Conservation (phyloP, 2,888 invertebrate genomes). For the Drosophila mulleri region DNA sequence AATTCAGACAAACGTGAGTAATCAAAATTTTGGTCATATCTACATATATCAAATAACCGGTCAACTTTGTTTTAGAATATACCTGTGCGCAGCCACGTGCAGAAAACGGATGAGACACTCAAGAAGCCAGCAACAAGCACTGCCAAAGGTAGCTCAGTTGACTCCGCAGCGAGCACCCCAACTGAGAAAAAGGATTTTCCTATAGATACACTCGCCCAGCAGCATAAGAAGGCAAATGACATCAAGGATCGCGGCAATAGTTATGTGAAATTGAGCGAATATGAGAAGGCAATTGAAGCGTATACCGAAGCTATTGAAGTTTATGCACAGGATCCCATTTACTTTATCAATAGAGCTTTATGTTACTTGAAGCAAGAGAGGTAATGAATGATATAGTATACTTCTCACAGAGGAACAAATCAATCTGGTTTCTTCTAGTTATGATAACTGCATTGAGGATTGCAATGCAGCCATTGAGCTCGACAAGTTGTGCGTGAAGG, state of each 20-base stretch:
- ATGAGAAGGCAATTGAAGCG: constrained; percentile 93
- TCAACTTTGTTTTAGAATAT: constrained; percentile 23
- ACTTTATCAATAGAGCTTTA: constrained; percentile 94
- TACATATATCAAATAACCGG: not conserved
- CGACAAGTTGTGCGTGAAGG: constrained; percentile 93
- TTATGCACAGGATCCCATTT: constrained; percentile 91
- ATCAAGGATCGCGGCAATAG: constrained; percentile 90
- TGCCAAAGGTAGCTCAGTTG: constrained; percentile 24
- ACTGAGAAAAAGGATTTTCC: constrained; percentile 76
- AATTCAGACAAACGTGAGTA: constrained; percentile 50
- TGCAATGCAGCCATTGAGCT: constrained; percentile 92
- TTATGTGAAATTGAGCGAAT: constrained; percentile 91
- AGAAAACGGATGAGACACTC: constrained; percentile 6
- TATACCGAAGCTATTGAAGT: constrained; percentile 95
- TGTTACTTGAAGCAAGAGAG: constrained; percentile 93
- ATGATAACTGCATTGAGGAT: constrained; percentile 86
- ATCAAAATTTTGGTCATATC: not conserved
- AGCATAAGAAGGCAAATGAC: constrained; percentile 76
- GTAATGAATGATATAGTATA: constrained; percentile 85
- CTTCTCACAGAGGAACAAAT: not conserved
- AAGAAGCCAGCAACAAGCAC: constrained; percentile 1
- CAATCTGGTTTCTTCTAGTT: constrained; percentile 46
- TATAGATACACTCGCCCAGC: constrained; percentile 62
- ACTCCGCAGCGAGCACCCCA: constrained; percentile 57
- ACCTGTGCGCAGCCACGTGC: constrained; percentile 72